Percentiles rank a stretch among this genome's conserved stretches.
These are phyloP conservation scores for Noctua comes DNA, from an alignment of 2,888 invertebrate species.

Conservation along the genomic window DNA sequence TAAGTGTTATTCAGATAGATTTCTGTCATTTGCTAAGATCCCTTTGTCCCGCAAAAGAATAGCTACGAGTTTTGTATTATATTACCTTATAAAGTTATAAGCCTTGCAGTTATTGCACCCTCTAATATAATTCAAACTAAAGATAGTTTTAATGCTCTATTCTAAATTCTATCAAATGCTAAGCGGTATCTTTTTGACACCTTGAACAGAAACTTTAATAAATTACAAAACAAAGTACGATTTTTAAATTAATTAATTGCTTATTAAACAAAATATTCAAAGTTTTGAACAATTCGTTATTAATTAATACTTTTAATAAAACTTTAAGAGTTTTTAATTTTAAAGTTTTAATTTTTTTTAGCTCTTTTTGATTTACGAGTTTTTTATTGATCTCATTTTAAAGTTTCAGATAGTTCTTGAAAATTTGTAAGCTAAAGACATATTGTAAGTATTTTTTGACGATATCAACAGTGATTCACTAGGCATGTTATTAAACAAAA, in stretches of 20 bases:
- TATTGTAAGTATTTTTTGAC: neutral
- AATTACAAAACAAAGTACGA: conserved; percentile 14
- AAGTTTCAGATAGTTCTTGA: neutral
- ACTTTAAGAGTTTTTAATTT: conserved; percentile 35
- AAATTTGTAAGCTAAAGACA: neutral
- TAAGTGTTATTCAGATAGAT: neutral
- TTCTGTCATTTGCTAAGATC: neutral
- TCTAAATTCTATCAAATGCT: conserved; percentile 8
- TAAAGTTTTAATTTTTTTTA: neutral
- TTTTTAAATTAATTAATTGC: conserved; percentile 33
- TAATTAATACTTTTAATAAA: conserved; percentile 18
- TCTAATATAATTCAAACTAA: neutral
- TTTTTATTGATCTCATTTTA: neutral
- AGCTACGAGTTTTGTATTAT: neutral
- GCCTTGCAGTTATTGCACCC: neutral
- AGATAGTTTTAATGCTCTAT: neutral
- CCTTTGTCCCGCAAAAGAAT: neutral
- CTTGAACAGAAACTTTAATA: conserved; percentile 16
- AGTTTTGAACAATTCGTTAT: conserved; percentile 25
- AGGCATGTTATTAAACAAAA: neutral
- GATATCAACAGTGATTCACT: neutral
- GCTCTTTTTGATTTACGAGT: conserved; percentile 23
- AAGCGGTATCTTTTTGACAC: conserved; percentile 15
- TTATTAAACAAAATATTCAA: conserved; percentile 30
- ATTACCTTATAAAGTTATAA: neutral